Evolutionary conservation across 2,888 invertebrate genomes (phyloP).

Genomic region (Cephalotes varians): DNA sequence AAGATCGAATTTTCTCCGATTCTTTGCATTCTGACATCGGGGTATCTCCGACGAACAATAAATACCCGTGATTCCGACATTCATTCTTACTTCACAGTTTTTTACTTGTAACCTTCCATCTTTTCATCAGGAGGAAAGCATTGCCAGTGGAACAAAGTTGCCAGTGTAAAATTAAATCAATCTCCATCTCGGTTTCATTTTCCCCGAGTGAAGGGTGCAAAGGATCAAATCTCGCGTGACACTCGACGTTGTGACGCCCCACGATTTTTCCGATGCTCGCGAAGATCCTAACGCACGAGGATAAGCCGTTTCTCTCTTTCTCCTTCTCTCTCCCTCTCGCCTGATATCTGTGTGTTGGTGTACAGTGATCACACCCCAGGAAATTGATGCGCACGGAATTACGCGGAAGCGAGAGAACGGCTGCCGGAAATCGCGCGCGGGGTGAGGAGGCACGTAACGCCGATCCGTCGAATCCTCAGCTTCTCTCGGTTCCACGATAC

Average conservation of each 20-base stretch:
- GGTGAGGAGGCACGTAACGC: constrained; percentile 16
- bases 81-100: background rate
- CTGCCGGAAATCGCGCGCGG: constrained; percentile 21
- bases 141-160: background rate
- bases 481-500: background rate
- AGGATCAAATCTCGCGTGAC: background rate
- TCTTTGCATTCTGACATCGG: constrained; percentile 24
- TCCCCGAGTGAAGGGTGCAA: background rate
- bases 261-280: background rate
- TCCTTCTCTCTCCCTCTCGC: background rate
- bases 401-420: constrained; percentile 54
- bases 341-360: constrained; percentile 63
- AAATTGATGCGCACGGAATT: constrained; percentile 64
- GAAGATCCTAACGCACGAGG: background rate
- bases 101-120: background rate
- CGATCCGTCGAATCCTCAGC: constrained; percentile 10
- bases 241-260: background rate
- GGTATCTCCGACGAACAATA: constrained; percentile 11
- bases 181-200: background rate
- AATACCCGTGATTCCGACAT: background rate
- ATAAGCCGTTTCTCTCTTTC: background rate
- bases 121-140: background rate
- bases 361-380: constrained; percentile 69
- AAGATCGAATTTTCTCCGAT: constrained; percentile 30
- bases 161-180: background rate